These are phyloP conservation scores for Heptranchias perlo DNA, from an alignment of 2,113 vertebrate species.

Conservation along the genomic window DNA sequence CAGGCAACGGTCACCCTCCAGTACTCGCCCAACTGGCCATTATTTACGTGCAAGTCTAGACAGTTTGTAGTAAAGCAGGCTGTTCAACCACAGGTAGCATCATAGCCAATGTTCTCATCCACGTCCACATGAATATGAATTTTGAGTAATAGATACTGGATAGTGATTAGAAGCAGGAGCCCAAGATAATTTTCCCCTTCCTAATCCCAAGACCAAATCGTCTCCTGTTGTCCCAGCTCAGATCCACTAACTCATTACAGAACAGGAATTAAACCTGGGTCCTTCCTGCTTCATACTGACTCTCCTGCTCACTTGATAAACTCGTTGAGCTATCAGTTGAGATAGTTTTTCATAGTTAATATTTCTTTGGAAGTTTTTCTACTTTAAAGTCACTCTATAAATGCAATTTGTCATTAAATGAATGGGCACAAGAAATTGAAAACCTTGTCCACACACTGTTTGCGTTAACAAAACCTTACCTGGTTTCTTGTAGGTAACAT, in stretches of 20 bases:
- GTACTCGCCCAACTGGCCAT: neutral
- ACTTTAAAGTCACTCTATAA: neutral
- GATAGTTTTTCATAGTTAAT: neutral
- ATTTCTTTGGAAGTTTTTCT: neutral
- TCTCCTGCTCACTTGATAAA: neutral
- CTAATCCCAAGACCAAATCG: neutral
- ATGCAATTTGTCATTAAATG: neutral
- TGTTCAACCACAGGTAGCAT: neutral
- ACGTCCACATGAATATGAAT: neutral
- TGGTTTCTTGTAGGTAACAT: conserved; percentile 96
- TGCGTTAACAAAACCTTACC: conserved; percentile 64
- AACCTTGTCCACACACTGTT: neutral
- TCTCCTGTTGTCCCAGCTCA: neutral
- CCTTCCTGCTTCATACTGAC: neutral
- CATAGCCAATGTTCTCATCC: no score
- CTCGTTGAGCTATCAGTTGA: neutral
- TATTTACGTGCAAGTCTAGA: neutral
- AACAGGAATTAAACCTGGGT: neutral
- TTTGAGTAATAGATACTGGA: neutral
- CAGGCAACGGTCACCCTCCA: neutral
- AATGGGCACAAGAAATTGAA: neutral
- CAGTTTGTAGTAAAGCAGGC: neutral
- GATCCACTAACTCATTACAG: neutral
- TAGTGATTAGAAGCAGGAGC: neutral
- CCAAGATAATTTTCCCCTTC: neutral